Evolutionary conservation across 2,113 vertebrate species (phyloP), one percentile per base, ranked within the genome.

Genomic region (Gasterosteus aculeatus): DNA sequence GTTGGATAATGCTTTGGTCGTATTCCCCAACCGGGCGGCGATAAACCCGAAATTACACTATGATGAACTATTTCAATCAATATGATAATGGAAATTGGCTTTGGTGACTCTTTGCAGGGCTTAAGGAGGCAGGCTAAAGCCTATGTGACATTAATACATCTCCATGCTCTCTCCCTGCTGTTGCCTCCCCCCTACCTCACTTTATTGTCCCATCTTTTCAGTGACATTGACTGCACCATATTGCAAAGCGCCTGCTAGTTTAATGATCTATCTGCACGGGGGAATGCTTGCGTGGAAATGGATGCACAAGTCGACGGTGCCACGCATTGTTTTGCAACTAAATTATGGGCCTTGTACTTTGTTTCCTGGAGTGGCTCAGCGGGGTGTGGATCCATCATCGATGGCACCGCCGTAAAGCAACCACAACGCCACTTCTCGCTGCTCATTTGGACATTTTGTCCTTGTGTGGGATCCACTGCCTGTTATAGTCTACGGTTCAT

Each of bases 21-120:
- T 94, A 93, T 95, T 11, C 95, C 95, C 91, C 93, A 87, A 90
- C 96, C 94, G 87, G 87, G 94, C 92, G 94, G 95, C 93, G 87
- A 94, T 96, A 96, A 98, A 97, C 94, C 96, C 92, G 94, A 96
- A 96, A 96, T 95, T 95, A 95, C 94, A 94, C 95, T 95, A 94
- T 95, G 96, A 95, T 97, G 96, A 97, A 97, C 95, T 97, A 95
- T 96, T 95, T 95, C 96, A 97, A 97, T 98, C 96, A 99, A 98
- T 98, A 98, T 98, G 97, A 95, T 98, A 98, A 98, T 99, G 95
- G 96, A 95, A 95, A 91, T 94, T 95, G 95, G 91, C 92, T 94
- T 94, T 91, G 93, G 93, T 88, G 88, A 93, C 94, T 92, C 92
- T 92, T 91, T 91, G 94, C 91, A 88, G 90, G 90, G 93, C 94